Conservation (phyloP, 2,113 vertebrate genomes). For the Seriola rivoliana region DNA sequence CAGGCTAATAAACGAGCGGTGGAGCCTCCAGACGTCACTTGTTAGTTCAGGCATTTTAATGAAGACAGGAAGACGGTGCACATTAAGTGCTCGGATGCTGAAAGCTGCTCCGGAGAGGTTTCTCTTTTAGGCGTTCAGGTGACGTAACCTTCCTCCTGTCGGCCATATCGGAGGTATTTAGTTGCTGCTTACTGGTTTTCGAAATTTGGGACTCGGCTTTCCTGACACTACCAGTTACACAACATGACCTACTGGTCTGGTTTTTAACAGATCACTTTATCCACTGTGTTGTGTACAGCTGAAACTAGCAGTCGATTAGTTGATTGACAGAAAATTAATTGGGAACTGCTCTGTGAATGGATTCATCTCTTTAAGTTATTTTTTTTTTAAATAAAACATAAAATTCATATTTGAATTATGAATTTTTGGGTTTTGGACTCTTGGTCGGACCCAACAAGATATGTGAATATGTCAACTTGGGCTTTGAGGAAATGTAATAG, state of each 20-base stretch:
- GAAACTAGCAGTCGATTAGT: neutral
- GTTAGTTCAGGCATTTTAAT: constrained; percentile 31
- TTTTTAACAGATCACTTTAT: neutral
- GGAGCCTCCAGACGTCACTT: constrained; percentile 21
- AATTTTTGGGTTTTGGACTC: neutral
- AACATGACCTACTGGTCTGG: neutral
- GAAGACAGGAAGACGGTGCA: neutral
- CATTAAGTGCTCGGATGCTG: neutral
- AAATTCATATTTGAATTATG: too few species aligned
- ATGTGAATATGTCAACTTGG: neutral
- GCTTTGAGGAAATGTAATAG: too few species aligned
- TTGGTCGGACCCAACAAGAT: neutral
- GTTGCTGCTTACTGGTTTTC: constrained; percentile 5
- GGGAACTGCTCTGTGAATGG: too few species aligned
- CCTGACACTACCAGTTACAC: neutral
- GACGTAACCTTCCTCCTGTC: neutral
- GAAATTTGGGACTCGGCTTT: neutral
- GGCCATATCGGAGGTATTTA: neutral
- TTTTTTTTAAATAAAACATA: too few species aligned
- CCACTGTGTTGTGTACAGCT: too few species aligned
- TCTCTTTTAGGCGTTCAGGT: neutral
- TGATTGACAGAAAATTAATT: too few species aligned
- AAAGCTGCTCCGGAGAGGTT: constrained; percentile 2
- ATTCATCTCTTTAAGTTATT: too few species aligned
- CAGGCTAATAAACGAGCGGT: constrained; percentile 6